Evolutionary conservation across 2,113 vertebrate species (phyloP).

Genomic region (human (Homo sapiens)): DNA sequence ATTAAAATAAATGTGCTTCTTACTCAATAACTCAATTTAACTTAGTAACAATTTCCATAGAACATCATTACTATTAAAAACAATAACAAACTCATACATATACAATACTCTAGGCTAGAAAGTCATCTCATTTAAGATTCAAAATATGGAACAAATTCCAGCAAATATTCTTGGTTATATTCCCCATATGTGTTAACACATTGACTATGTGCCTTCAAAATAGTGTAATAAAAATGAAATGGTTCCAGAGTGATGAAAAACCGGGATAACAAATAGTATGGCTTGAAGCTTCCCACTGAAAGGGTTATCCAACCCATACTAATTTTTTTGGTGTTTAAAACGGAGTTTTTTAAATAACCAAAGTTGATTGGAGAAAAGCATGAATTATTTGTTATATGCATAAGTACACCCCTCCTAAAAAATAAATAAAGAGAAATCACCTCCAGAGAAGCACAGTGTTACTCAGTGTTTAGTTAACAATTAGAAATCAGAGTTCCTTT

Average conservation of each 20-base stretch:
- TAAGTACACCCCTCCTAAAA: slow-evolving; percentile 12
- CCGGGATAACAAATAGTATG: neutral
- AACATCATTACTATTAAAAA: neutral
- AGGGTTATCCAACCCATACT: slow-evolving; percentile 33
- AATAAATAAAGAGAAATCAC: slow-evolving; percentile 41
- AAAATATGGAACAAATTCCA: neutral
- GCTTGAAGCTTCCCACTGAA: slow-evolving; percentile 16
- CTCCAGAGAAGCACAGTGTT: slow-evolving; percentile 63
- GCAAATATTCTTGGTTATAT: neutral
- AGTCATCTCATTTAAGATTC: neutral
- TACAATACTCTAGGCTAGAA: neutral
- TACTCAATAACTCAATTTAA: neutral
- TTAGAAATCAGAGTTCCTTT: slow-evolving; percentile 68
- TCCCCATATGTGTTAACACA: neutral
- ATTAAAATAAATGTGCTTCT: neutral
- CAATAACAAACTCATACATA: neutral
- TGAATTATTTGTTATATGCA: slow-evolving; percentile 29
- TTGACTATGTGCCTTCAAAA: neutral
- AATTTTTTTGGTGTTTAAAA: slow-evolving; percentile 56
- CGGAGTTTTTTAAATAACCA: slow-evolving; percentile 24
- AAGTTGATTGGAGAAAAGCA: slow-evolving; percentile 47
- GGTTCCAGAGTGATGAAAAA: slow-evolving; percentile 1
- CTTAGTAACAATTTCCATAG: neutral
- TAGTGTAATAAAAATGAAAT: neutral
- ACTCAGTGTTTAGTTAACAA: slow-evolving; percentile 46